Evolutionary conservation across 2,797 vertebrate species (phyloP), one percentile per base, ranked within the genome.

Genomic region (Paguma larvata): DNA sequence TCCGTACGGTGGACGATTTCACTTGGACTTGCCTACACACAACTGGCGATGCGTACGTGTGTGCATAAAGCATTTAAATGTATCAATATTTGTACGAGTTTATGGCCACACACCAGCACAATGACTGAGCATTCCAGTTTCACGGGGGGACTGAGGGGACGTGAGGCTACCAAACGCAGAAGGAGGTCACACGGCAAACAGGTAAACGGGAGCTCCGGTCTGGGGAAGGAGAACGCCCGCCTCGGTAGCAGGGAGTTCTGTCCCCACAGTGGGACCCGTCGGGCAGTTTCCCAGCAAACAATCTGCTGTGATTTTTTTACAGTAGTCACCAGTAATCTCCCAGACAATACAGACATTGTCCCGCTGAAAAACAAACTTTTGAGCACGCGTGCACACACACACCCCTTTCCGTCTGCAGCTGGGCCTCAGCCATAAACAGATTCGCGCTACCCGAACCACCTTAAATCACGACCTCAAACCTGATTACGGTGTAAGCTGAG

Each of bases 231-330:
- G 15, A 62, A 12, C 7, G 12, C 56, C 15, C 25, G 59, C 56
- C 0, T 4, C 10, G 0, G 59, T 30, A 19, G 5, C 23, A 41
- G 23, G 15, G 11, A 41, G 6, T 59, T 30, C 34, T 18, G 5
- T 41, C 18, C 56, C 38, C 79, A 18, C 2, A 2, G 0, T 38
- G 34, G 79, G 15, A 80, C 19, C 30, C 3, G 15, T 82, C 34
- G 25, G 38, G 15, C 56, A 62, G 34, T 23, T 41, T 59, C 79
- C 53, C 23, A 41, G 79, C 56, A 44, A 27, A 82, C 25, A 62
- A 18, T 6, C 53, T 19, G 56, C 8, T 32, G 3, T 62, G 56
- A 44, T 34, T 30, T 82, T 82, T 12, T 27, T n/a, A 38, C 18
- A 80, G 14, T 41, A 41, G 48, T 53, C 53, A 11, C 4, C 41